Conservation (phyloP, 92 coral and sea anemone genomes). For the Desmophyllum pertusum region DNA sequence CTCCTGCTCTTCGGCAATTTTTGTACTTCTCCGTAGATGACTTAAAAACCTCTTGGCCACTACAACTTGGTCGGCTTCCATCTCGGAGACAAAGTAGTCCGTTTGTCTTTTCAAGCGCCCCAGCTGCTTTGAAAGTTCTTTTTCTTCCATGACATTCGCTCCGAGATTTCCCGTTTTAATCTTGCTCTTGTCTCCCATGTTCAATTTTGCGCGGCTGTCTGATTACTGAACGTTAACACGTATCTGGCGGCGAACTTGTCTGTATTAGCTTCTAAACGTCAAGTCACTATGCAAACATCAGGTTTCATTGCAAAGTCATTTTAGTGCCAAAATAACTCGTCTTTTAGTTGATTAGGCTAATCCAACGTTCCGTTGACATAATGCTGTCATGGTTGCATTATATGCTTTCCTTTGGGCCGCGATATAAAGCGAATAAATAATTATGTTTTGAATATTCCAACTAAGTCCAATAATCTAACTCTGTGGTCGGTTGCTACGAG, state of each 20-base stretch:
- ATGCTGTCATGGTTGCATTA: background rate
- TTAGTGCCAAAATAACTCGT: slow-evolving; percentile 11
- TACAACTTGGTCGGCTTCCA: slow-evolving; percentile 66
- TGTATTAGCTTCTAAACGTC: slow-evolving; percentile 7
- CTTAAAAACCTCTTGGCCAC: slow-evolving; percentile 76
- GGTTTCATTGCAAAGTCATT: slow-evolving; percentile 12
- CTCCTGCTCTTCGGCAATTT: slow-evolving; percentile 77
- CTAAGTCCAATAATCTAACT: background rate
- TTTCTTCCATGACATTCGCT: slow-evolving; percentile 75
- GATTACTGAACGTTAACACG: slow-evolving; percentile 3
- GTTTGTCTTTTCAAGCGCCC: slow-evolving; percentile 66
- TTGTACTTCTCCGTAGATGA: slow-evolving; percentile 70
- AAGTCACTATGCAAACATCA: slow-evolving; percentile 25
- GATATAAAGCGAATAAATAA: slow-evolving; percentile 12
- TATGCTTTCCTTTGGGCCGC: background rate
- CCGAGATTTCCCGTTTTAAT: slow-evolving; percentile 76
- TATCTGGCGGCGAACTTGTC: background rate
- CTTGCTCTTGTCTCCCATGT: slow-evolving; percentile 72
- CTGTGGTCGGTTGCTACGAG: slow-evolving; percentile 16
- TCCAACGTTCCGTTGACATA: background rate
- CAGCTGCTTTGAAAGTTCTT: slow-evolving; percentile 54
- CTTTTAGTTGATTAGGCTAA: background rate
- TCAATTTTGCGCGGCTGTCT: background rate
- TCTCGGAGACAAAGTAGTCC: slow-evolving; percentile 56
- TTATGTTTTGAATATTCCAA: slow-evolving; percentile 3